Percentiles rank a stretch among this genome's conserved stretches.
phyloP scores from a whole-genome alignment of 2,113 vertebrate genomes.

The Ivindomyrus marchei region DNA sequence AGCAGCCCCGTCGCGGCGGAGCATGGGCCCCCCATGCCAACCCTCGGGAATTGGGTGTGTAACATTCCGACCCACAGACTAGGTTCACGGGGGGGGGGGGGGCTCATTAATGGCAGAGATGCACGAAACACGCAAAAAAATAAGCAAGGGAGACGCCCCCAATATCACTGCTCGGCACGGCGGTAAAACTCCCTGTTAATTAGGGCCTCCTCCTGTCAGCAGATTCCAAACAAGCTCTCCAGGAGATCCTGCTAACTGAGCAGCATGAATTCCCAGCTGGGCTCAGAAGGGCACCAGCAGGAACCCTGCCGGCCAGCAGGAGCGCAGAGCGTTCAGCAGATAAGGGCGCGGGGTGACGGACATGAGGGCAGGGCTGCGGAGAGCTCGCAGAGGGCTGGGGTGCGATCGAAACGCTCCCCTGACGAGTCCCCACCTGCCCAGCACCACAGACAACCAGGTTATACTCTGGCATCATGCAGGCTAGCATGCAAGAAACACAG shows the following conservation, averaged over 20 bases:
- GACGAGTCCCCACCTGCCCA: background rate
- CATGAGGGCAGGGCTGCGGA: background rate
- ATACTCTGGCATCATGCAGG: background rate
- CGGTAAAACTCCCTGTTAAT: constrained; percentile 33
- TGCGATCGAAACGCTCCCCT: background rate
- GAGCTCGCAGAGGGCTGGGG: too few species aligned
- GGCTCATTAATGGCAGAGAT: background rate
- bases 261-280: constrained; percentile 17
- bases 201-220: constrained; percentile 32
- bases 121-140: background rate
- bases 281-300: background rate
- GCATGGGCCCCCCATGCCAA: background rate
- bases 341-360: background rate
- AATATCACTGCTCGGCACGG: constrained; percentile 21
- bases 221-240: background rate
- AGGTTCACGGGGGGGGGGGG: background rate
- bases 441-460: background rate
- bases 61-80: background rate
- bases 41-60: background rate
- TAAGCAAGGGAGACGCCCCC: constrained; percentile 7
- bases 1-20: background rate
- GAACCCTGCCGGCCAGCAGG: background rate
- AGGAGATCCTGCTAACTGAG: constrained; percentile 18
- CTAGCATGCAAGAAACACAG: too few species aligned
- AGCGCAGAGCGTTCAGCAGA: background rate